These are phyloP conservation scores for Bos taurus DNA, from an alignment of 2,113 vertebrate species.

Conservation along the genomic window ARS-UCD2.0 NC_037343.1:63866501-63867000, in stretches of 20 bases:
- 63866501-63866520: not conserved
- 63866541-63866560: not conserved
- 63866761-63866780: not conserved
- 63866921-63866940: not conserved
- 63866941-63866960: not conserved
- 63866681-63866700: not conserved
- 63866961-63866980: not conserved
- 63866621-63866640: not conserved
- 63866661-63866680: not conserved
- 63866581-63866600: not conserved
- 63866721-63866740: not conserved
- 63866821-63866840: not conserved
- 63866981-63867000: not conserved
- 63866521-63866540: not conserved
- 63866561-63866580: not conserved
- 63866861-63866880: not conserved
- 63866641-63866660: not conserved
- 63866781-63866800: not conserved
- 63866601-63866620: not conserved
- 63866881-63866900: not conserved
- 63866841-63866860: not conserved
- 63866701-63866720: not conserved
- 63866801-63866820: not conserved
- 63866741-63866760: not conserved
- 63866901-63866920: not conserved